Conservation (phyloP, 2,888 invertebrate species). For the Nycteola revayana region DNA sequence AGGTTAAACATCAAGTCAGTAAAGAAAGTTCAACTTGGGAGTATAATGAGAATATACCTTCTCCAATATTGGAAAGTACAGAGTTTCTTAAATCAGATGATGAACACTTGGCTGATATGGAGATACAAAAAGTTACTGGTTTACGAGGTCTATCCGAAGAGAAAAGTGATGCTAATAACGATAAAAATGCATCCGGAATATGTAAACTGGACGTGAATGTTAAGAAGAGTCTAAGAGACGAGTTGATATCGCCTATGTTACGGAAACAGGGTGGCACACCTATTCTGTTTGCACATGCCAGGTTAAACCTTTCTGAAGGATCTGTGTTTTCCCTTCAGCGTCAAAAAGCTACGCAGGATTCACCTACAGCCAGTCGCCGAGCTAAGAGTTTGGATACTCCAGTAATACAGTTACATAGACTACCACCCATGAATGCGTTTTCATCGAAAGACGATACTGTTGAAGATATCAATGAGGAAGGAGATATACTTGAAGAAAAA, state of each 20-base stretch:
- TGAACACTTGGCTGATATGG: slow-evolving; percentile 79
- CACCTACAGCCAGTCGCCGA: slow-evolving; percentile 87
- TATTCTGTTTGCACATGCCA: slow-evolving; percentile 89
- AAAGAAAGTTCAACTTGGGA: slow-evolving; percentile 83
- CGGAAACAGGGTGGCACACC: slow-evolving; percentile 89
- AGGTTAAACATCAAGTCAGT: slow-evolving; percentile 70
- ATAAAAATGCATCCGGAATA: slow-evolving; percentile 48
- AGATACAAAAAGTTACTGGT: slow-evolving; percentile 81
- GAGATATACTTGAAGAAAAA: slow-evolving; percentile 83
- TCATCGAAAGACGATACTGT: slow-evolving; percentile 95
- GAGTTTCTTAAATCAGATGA: slow-evolving; percentile 84
- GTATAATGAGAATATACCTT: slow-evolving; percentile 84
- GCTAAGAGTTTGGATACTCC: slow-evolving; percentile 93
- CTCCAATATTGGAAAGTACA: slow-evolving; percentile 83
- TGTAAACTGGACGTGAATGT: slow-evolving; percentile 59
- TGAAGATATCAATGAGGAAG: slow-evolving; percentile 87
- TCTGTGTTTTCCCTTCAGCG: slow-evolving; percentile 90
- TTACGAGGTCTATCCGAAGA: slow-evolving; percentile 55
- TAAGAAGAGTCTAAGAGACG: slow-evolving; percentile 84
- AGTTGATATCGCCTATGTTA: slow-evolving; percentile 85
- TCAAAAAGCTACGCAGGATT: slow-evolving; percentile 88
- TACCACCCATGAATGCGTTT: slow-evolving; percentile 92
- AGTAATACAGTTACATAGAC: slow-evolving; percentile 88
- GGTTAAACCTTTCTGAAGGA: slow-evolving; percentile 92
- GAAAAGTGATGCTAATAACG: slow-evolving; percentile 49